Percentiles rank a stretch among this genome's conserved stretches.
Conservation (phyloP, 2,888 invertebrate genomes). For the Drosophila sordidapex region DNA sequence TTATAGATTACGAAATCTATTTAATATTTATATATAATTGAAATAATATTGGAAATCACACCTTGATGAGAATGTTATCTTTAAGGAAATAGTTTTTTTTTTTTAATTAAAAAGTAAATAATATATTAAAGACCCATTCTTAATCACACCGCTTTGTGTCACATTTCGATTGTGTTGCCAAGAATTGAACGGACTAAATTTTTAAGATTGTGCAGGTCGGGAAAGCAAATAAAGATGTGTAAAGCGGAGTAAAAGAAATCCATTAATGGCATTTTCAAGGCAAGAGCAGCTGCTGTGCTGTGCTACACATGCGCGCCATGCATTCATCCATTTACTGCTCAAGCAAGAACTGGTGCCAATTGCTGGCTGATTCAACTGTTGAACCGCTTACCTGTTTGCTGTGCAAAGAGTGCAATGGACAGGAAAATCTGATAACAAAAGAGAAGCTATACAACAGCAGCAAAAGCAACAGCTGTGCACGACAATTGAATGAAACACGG, state of each 20-base stretch:
- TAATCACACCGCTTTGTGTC: neutral
- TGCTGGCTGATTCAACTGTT: constrained; percentile 48
- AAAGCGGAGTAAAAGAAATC: constrained; percentile 28
- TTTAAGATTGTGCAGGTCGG: constrained; percentile 58
- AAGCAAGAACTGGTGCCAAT: constrained; percentile 9
- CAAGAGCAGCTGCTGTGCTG: constrained; percentile 50
- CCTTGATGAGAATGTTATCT: neutral
- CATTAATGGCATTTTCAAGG: constrained; percentile 30
- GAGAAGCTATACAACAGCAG: constrained; percentile 35
- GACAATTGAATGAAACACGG: constrained; percentile 37
- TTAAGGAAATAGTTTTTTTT: neutral
- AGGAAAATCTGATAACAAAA: constrained; percentile 71
- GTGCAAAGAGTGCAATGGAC: constrained; percentile 46
- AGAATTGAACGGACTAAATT: constrained; percentile 4
- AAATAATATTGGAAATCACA: neutral
- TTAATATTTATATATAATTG: neutral
- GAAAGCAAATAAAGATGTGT: constrained; percentile 44
- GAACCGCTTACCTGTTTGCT: constrained; percentile 62
- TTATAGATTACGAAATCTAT: constrained; percentile 5
- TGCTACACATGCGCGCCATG: constrained; percentile 61
- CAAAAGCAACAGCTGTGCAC: constrained; percentile 46
- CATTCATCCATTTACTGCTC: constrained; percentile 12
- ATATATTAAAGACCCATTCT: neutral
- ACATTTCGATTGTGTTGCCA: constrained; percentile 1
- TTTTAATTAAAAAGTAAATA: neutral